These are phyloP conservation scores for Drosophila repleta DNA, from an alignment of 1,140 invertebrate species.

Conservation along the genomic window DNA sequence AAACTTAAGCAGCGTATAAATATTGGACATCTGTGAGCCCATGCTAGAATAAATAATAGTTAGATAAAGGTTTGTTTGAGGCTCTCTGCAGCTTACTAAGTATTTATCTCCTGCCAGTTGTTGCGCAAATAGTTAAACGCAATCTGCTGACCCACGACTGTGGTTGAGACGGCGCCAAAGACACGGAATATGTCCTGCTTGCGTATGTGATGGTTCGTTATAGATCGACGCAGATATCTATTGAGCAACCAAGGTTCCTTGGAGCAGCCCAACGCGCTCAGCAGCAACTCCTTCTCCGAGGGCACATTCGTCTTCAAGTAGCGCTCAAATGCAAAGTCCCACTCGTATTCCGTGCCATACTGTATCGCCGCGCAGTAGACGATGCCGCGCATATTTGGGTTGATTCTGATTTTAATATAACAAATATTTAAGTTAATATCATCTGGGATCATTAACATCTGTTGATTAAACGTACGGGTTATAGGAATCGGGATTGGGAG, in stretches of 20 bases:
- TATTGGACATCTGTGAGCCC: conserved; percentile 87
- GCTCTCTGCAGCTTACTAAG: conserved; percentile 87
- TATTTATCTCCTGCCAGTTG: conserved; percentile 88
- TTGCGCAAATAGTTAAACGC: conserved; percentile 90
- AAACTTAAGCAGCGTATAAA: conserved; percentile 90
- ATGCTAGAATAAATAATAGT: conserved; percentile 85
- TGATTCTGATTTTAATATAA: conserved; percentile 85
- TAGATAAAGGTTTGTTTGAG: neutral
- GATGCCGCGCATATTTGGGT: conserved; percentile 90
- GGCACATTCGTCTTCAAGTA: conserved; percentile 90
- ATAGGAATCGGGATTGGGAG: conserved; percentile 88
- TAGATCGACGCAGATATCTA: conserved; percentile 89
- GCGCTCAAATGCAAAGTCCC: conserved; percentile 92
- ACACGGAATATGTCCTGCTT: conserved; percentile 91
- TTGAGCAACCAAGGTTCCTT: conserved; percentile 90
- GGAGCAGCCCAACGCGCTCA: conserved; percentile 91
- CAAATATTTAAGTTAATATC: neutral
- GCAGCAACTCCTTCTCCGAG: conserved; percentile 89
- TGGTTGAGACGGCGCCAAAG: conserved; percentile 89
- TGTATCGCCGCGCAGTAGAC: conserved; percentile 94
- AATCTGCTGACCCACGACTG: conserved; percentile 89
- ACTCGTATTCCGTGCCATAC: conserved; percentile 91
- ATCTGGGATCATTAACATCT: too few species aligned
- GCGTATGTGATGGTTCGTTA: conserved; percentile 90
- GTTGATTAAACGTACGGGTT: conserved; percentile 87